Percentiles rank a stretch among this genome's conserved stretches.
Conservation (phyloP, 1,140 invertebrate species). For the Drosophila subpulchrella region DNA sequence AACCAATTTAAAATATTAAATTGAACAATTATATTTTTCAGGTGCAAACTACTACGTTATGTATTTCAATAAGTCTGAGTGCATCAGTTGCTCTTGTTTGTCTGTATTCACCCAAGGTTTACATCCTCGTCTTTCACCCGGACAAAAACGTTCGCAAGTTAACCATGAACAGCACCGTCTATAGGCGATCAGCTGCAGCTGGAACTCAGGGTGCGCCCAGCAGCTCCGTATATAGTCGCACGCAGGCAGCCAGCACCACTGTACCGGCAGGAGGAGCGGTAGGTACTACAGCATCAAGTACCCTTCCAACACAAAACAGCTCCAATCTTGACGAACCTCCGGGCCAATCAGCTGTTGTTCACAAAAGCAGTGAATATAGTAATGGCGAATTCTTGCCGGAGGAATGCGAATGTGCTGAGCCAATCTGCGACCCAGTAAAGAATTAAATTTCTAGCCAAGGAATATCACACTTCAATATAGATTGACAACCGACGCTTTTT, state of each 20-base stretch:
- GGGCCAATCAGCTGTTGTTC: conserved; percentile 25
- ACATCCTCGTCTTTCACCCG: conserved; percentile 91
- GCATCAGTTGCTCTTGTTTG: conserved; percentile 91
- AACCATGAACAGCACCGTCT: conserved; percentile 85
- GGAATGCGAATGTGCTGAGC: conserved; percentile 24
- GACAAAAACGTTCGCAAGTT: conserved; percentile 89
- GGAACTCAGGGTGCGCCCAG: conserved; percentile 31
- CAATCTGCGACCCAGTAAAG: conserved; percentile 13
- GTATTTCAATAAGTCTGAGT: conserved; percentile 92
- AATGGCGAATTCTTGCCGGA: conserved; percentile 16
- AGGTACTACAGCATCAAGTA: conserved; percentile 23
- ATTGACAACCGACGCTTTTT: conserved; percentile 1
- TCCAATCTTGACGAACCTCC: conserved; percentile 12
- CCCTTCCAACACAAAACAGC: conserved; percentile 36
- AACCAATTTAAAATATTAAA: no score
- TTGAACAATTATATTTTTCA: conserved; percentile 35
- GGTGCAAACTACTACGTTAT: conserved; percentile 92
- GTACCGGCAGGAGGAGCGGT: conserved; percentile 1
- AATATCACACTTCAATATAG: neutral
- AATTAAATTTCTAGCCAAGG: neutral
- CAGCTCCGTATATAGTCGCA: conserved; percentile 58
- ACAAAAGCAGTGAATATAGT: conserved; percentile 32
- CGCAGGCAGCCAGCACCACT: conserved; percentile 24
- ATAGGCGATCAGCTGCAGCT: conserved; percentile 76
- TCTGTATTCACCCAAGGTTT: conserved; percentile 92